A percentile compares a stretch with the other conserved stretches of the same genome.
Conservation (phyloP, 2,888 invertebrate species). For the Leptopilina myrica region DNA sequence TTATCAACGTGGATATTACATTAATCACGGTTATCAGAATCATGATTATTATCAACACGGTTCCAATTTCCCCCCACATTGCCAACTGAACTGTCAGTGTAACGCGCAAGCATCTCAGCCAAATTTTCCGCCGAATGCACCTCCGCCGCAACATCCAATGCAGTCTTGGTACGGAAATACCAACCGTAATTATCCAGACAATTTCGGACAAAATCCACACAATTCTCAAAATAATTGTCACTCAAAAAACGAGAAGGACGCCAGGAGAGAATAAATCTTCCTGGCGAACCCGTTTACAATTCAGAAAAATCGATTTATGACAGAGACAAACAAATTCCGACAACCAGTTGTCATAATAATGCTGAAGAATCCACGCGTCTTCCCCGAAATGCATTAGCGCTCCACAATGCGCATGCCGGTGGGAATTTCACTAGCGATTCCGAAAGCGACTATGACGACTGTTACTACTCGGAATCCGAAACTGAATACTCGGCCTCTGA, state of each 20-base stretch:
- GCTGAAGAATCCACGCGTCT: background rate
- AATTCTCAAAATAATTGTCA: too few species aligned
- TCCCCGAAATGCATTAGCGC: background rate
- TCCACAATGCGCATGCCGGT: background rate
- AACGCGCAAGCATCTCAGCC: background rate
- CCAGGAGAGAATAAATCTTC: too few species aligned
- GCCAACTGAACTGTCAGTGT: background rate
- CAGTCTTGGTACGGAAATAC: too few species aligned
- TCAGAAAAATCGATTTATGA: too few species aligned
- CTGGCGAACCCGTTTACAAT: background rate
- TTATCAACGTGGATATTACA: background rate
- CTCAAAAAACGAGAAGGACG: too few species aligned
- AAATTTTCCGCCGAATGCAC: background rate
- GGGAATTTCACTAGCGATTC: background rate
- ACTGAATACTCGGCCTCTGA: background rate
- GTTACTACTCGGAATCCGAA: background rate
- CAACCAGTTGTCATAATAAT: too few species aligned
- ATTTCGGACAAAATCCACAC: too few species aligned
- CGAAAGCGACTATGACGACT: background rate
- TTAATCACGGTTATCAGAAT: background rate
- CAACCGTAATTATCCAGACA: too few species aligned
- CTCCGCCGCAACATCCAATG: background rate
- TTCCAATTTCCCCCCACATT: too few species aligned
- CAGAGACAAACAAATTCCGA: background rate
- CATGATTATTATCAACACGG: too few species aligned